phyloP scores from a whole-genome alignment of 1,140 invertebrate species.

The Drosophila takahashii region DNA sequence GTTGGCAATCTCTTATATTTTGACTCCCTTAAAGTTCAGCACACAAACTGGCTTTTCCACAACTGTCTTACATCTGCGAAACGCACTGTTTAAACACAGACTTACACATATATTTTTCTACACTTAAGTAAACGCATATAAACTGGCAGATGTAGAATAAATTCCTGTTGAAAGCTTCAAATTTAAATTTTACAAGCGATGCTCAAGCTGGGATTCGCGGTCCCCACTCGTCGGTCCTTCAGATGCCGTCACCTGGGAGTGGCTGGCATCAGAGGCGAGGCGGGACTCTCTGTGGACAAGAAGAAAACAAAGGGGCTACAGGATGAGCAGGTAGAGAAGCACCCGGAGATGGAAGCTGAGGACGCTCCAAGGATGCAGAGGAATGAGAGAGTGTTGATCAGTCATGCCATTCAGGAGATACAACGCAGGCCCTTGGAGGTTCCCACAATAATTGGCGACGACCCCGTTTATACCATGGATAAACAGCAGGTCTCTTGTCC shows the following conservation, averaged over 20 bases:
- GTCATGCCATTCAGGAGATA: conserved; percentile 23
- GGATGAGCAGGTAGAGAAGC: not conserved
- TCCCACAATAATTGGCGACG: conserved; percentile 27
- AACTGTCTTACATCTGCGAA: conserved; percentile 31
- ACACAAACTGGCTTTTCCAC: conserved; percentile 33
- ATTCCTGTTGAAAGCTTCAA: conserved; percentile 66
- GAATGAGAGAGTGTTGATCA: conserved; percentile 20
- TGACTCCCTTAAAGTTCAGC: not conserved
- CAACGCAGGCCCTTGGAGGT: conserved; percentile 37
- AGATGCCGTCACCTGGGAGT: conserved; percentile 6
- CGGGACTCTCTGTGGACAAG: conserved; percentile 3
- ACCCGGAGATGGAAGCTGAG: not conserved
- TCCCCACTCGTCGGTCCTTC: conserved; percentile 86
- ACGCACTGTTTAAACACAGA: conserved; percentile 28
- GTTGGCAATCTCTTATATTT: not conserved
- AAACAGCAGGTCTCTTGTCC: conserved; percentile 85
- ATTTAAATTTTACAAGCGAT: conserved; percentile 15
- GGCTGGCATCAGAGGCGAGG: conserved; percentile 8
- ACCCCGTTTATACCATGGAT: conserved; percentile 37
- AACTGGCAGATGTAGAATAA: conserved; percentile 62
- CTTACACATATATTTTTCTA: conserved; percentile 38
- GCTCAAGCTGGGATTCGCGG: conserved; percentile 25
- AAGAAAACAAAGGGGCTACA: not conserved
- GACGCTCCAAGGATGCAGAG: not conserved
- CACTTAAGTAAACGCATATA: conserved; percentile 27